Conservation (phyloP, 2,888 invertebrate genomes). For the Heliconius hortense region DNA sequence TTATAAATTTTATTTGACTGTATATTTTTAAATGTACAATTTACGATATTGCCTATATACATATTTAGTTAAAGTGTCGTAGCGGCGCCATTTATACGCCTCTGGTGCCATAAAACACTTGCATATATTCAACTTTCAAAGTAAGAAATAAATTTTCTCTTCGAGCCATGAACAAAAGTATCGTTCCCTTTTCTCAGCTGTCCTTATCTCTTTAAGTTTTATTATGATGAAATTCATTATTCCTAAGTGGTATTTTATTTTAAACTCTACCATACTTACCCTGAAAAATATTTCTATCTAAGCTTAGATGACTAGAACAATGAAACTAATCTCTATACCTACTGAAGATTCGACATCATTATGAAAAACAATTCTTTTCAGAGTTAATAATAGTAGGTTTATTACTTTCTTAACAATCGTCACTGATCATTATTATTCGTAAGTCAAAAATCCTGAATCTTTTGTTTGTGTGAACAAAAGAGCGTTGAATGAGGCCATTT, state of each 20-base stretch:
- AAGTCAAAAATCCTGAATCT: conserved; percentile 40
- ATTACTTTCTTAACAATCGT: conserved; percentile 37
- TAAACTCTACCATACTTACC: conserved; percentile 13
- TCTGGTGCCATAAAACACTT: conserved; percentile 14
- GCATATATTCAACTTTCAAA: conserved; percentile 22
- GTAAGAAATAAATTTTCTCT: conserved; percentile 23
- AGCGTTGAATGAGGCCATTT: conserved; percentile 38
- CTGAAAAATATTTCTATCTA: conserved; percentile 24
- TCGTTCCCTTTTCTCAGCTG: conserved; percentile 25
- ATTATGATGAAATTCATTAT: conserved; percentile 22
- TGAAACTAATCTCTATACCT: conserved; percentile 11
- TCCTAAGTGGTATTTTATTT: conserved; percentile 20
- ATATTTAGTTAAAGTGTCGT: conserved; percentile 8
- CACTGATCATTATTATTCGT: conserved; percentile 34
- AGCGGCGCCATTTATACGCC: background rate
- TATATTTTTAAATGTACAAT: background rate
- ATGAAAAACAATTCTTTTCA: conserved; percentile 8
- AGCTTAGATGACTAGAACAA: conserved; percentile 18
- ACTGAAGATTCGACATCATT: conserved; percentile 5
- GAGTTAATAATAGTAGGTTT: conserved; percentile 22
- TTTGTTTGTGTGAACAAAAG: conserved; percentile 41
- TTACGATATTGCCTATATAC: background rate
- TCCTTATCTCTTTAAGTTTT: conserved; percentile 19
- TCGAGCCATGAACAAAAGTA: conserved; percentile 20
- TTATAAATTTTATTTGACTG: background rate